These are phyloP conservation scores for Amazona vittata DNA, from an alignment of 2,113 vertebrate species.

Conservation along the genomic window DNA sequence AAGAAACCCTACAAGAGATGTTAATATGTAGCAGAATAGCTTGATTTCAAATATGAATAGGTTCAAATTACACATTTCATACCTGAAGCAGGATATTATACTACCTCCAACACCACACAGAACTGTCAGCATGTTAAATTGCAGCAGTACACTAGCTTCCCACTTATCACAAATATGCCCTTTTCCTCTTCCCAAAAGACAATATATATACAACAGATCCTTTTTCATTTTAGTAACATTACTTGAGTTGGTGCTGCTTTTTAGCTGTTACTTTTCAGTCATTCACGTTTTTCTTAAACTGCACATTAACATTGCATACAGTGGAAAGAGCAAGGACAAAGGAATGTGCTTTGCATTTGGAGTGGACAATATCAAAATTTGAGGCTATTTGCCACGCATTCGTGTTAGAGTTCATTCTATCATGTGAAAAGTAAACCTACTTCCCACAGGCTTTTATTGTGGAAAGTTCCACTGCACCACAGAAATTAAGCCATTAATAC, in stretches of 20 bases:
- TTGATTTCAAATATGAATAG: neutral
- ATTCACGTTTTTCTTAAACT: neutral
- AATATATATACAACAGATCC: neutral
- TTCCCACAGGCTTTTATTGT: neutral
- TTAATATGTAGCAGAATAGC: neutral
- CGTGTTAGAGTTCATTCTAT: neutral
- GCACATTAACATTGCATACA: neutral
- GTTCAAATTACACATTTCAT: neutral
- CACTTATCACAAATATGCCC: neutral
- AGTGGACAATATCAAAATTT: neutral
- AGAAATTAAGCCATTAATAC: neutral
- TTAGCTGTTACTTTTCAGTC: neutral
- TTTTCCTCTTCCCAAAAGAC: neutral
- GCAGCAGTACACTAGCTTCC: neutral
- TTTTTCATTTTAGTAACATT: neutral
- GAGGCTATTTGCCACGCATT: neutral
- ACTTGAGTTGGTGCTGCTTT: neutral
- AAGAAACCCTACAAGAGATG: neutral
- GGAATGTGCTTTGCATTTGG: neutral
- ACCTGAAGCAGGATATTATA: neutral
- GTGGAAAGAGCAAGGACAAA: neutral
- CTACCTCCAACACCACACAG: accelerated
- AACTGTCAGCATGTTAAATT: neutral
- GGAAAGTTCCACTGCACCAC: neutral
- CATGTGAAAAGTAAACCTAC: neutral